A percentile compares a stretch with the other conserved stretches of the same genome.
phyloP scores from a whole-genome alignment of 2,888 invertebrate species.

The Idaea dimidiata region DNA sequence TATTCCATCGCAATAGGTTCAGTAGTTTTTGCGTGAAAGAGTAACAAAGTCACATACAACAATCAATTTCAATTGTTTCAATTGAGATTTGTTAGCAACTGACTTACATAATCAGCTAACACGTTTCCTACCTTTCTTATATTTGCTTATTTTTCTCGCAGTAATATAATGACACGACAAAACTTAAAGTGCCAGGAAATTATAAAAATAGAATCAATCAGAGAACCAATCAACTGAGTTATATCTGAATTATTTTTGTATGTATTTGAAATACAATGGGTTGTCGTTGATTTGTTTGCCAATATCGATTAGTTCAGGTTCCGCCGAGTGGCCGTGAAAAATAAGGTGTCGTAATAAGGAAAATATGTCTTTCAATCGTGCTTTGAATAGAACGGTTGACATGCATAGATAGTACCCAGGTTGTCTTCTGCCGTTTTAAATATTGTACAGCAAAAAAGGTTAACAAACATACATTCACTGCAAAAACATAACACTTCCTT shows the following conservation, averaged over 20 bases:
- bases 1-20: no score
- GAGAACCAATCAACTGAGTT: neutral
- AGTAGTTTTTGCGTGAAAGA: no score
- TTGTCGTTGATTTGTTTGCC: neutral
- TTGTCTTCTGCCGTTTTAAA: no score
- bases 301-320: neutral
- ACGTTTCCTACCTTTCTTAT: neutral
- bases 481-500: no score
- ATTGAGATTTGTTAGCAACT: no score
- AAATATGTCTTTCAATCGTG: neutral
- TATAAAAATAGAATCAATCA: neutral
- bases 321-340: neutral
- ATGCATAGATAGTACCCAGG: no score
- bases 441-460: no score
- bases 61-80: no score
- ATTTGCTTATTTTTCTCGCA: neutral
- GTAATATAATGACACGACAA: neutral
- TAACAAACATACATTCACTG: no score
- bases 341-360: neutral
- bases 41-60: no score
- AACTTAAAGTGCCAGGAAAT: neutral
- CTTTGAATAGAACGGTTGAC: neutral
- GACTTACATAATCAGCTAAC: no score
- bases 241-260: neutral
- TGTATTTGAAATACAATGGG: neutral